Conservation (phyloP, 2,113 vertebrate species). For the Dromas ardeola region DNA sequence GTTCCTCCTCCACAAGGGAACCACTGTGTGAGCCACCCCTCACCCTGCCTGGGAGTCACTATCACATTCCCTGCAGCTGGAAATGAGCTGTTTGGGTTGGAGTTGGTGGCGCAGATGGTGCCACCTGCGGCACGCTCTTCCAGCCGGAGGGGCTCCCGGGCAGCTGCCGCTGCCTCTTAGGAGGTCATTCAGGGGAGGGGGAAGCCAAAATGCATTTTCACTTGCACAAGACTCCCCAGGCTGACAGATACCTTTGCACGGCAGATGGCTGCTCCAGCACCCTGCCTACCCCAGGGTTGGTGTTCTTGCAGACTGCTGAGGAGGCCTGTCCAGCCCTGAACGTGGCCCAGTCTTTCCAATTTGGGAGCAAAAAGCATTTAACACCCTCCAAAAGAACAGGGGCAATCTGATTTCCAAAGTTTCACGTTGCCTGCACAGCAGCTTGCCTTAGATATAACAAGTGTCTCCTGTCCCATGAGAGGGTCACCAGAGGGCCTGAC, state of each 20-base stretch:
- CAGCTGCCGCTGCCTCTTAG: neutral
- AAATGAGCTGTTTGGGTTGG: conserved; percentile 11
- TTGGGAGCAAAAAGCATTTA: neutral
- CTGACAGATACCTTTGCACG: neutral
- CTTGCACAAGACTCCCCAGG: neutral
- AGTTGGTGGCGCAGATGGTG: conserved; percentile 1
- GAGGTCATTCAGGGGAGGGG: neutral
- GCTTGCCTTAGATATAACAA: neutral
- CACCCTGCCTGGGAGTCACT: neutral
- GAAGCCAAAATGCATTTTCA: neutral
- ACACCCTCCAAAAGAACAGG: neutral
- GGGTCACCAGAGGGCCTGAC: neutral
- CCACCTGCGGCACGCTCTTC: neutral
- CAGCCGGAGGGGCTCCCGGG: neutral
- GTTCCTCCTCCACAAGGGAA: conserved; percentile 35
- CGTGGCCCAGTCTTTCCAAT: neutral
- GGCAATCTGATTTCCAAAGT: neutral
- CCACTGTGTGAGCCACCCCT: conserved; percentile 17
- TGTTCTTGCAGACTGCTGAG: neutral
- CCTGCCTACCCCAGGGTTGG: neutral
- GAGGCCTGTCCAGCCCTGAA: neutral
- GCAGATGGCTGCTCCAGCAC: neutral
- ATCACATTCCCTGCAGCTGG: neutral
- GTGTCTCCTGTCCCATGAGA: neutral
- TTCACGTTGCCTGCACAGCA: neutral